A percentile compares a stretch with the other conserved stretches of the same genome.
phyloP scores from a whole-genome alignment of 2,888 invertebrate genomes.

The Lomographa bimaculata region DNA sequence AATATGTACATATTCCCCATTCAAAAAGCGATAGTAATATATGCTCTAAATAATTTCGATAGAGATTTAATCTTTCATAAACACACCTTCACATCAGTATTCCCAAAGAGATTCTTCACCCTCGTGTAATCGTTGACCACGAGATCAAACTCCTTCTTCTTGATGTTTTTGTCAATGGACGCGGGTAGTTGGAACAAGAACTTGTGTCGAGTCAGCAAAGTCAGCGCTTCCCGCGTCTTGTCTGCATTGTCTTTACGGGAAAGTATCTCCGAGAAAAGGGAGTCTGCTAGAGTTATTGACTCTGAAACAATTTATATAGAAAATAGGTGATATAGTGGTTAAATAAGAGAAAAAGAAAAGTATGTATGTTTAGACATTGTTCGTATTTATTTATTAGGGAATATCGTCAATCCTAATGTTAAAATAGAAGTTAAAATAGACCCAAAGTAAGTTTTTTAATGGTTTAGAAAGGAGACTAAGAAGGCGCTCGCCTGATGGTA shows the following conservation, averaged over 20 bases:
- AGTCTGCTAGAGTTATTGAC: constrained; percentile 95
- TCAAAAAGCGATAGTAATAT: no score
- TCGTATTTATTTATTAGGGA: no score
- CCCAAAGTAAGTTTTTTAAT: no score
- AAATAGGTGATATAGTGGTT: no score
- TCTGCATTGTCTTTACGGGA: constrained; percentile 97
- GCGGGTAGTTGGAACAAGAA: constrained; percentile 98
- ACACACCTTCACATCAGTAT: constrained; percentile 93
- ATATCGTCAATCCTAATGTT: no score
- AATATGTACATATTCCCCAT: background rate
- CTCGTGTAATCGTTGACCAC: constrained; percentile 99
- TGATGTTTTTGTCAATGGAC: constrained; percentile 96
- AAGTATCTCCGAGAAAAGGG: constrained; percentile 96
- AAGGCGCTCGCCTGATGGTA: no score
- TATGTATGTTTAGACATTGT: no score
- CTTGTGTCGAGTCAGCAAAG: constrained; percentile 95
- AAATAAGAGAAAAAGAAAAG: no score
- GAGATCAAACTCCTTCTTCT: constrained; percentile 97
- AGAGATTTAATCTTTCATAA: no score
- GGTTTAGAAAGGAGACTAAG: no score
- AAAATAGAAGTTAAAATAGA: no score
- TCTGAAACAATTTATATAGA: constrained; percentile 86
- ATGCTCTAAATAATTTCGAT: no score
- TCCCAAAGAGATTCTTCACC: constrained; percentile 97
- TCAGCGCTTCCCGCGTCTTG: constrained; percentile 96